phyloP scores from a whole-genome alignment of 1,140 invertebrate species.

The Oscheius sp. region DNA sequence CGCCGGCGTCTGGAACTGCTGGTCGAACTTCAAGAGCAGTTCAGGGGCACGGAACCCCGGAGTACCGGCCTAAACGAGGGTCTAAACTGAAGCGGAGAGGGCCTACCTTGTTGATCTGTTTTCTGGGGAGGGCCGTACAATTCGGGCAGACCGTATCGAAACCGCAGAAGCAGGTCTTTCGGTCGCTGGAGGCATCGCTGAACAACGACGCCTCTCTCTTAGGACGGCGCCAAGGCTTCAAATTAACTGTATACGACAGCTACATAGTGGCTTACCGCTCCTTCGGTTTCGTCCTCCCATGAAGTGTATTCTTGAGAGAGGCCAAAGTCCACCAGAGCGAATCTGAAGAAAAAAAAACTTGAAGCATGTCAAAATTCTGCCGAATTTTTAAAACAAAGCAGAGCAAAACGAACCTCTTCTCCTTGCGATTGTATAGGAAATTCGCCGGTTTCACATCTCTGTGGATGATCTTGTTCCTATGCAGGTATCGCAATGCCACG shows the following conservation, averaged over 20 bases:
- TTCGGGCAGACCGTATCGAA: too few species aligned
- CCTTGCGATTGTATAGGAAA: slow-evolving; percentile 79
- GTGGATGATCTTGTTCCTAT: slow-evolving; percentile 81
- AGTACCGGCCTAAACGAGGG: slow-evolving; percentile 69
- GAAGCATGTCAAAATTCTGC: not conserved
- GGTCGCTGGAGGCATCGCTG: too few species aligned
- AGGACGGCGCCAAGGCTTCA: too few species aligned
- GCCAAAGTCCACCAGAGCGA: slow-evolving; percentile 81
- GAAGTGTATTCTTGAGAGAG: slow-evolving; percentile 70
- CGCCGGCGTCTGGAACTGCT: slow-evolving; percentile 72
- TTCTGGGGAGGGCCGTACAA: too few species aligned
- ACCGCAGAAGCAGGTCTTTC: too few species aligned
- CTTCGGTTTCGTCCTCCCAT: not conserved
- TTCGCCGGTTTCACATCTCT: slow-evolving; percentile 79
- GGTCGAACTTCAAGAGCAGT: slow-evolving; percentile 74
- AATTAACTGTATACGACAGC: not conserved
- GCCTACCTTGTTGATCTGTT: slow-evolving; percentile 70
- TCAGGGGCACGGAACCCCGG: slow-evolving; percentile 84
- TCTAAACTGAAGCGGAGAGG: not conserved
- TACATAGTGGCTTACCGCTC: not conserved
- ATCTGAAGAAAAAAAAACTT: slow-evolving; percentile 60
- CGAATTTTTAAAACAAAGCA: slow-evolving; percentile 1
- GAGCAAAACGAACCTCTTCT: slow-evolving; percentile 65
- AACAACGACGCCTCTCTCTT: too few species aligned
- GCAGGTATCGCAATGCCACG: slow-evolving; percentile 75